A percentile compares a stretch with the other conserved stretches of the same genome.
Evolutionary conservation across 2,888 invertebrate genomes (phyloP).

Genomic region (Cheilosia urbana): DNA sequence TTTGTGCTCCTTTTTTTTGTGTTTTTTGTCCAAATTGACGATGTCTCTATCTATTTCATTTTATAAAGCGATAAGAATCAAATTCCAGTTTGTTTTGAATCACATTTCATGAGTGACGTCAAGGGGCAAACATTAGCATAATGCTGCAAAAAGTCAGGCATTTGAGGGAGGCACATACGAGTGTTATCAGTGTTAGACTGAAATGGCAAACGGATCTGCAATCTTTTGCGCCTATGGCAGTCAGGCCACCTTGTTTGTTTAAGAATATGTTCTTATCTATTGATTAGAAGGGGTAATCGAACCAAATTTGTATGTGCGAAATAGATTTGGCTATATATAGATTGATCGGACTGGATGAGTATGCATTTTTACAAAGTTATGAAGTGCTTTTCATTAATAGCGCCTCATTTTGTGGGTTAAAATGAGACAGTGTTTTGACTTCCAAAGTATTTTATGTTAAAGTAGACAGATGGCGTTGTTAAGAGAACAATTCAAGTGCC

Average conservation of each 20-base stretch:
- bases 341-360: too few relatives aligned
- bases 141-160: not conserved
- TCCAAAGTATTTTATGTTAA: too few relatives aligned
- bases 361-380: too few relatives aligned
- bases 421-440: too few relatives aligned
- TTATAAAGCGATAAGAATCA: not conserved
- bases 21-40: not conserved
- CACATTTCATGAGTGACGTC: constrained; percentile 13
- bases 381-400: too few relatives aligned
- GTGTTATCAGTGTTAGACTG: not conserved
- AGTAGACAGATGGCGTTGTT: too few relatives aligned
- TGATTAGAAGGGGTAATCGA: not conserved
- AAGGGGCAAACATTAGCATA: not conserved
- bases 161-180: not conserved
- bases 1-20: not conserved
- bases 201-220: not conserved
- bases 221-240: not conserved
- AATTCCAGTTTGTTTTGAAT: not conserved
- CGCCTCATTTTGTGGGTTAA: too few relatives aligned
- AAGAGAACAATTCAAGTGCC: too few relatives aligned
- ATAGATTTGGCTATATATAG: too few relatives aligned
- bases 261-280: not conserved
- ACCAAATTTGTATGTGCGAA: too few relatives aligned
- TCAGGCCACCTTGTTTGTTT: constrained; percentile 5
- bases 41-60: not conserved